Evolutionary conservation across 2,797 vertebrate genomes (phyloP).

Genomic region (Garrulus glandarius): DNA sequence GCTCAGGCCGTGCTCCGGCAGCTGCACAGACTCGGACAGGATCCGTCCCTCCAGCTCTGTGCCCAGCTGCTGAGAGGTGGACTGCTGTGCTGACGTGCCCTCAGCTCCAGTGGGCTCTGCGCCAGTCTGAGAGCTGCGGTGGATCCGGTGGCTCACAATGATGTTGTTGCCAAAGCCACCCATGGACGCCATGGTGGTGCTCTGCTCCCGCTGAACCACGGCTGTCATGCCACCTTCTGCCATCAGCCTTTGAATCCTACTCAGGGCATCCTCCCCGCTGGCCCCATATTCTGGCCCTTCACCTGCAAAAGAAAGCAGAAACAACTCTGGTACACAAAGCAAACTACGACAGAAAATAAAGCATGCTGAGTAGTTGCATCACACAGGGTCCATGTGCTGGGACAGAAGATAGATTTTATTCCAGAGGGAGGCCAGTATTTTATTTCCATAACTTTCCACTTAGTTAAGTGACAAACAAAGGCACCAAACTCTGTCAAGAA

Average conservation of each 20-base stretch:
- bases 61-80: slow-evolving; percentile 72
- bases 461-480: background rate
- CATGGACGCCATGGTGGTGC: slow-evolving; percentile 99
- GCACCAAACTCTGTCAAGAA: background rate
- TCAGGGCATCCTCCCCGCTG: slow-evolving; percentile 89
- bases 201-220: slow-evolving; percentile 96
- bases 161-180: slow-evolving; percentile 98
- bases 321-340: background rate
- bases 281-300: slow-evolving; percentile 81
- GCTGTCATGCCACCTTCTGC: slow-evolving; percentile 97
- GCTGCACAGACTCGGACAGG: slow-evolving; percentile 60
- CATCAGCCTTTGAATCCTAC: slow-evolving; percentile 93
- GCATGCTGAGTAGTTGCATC: background rate
- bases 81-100: slow-evolving; percentile 52
- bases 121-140: slow-evolving; percentile 94
- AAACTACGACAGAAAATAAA: background rate
- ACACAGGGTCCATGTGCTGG: accelerated
- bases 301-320: slow-evolving; percentile 70
- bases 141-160: slow-evolving; percentile 96
- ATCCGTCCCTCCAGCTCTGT: slow-evolving; percentile 67
- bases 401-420: background rate
- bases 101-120: slow-evolving; percentile 60
- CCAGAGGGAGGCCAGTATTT: background rate
- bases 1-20: slow-evolving; percentile 65
- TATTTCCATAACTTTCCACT: background rate